Conservation (phyloP, 1,140 invertebrate genomes). For the Sesamia nonagrioides region DNA sequence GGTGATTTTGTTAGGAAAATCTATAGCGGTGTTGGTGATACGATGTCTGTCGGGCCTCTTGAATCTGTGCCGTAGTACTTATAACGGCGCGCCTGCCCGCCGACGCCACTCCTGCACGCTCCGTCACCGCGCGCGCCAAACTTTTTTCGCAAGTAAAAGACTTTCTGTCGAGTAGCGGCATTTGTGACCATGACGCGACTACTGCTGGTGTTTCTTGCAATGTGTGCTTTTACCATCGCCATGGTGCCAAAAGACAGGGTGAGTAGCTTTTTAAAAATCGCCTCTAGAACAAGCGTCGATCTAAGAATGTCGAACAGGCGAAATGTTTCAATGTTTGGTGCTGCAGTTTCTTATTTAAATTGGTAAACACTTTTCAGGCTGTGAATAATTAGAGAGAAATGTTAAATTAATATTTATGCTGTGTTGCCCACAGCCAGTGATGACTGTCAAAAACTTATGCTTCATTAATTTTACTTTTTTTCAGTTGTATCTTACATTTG, state of each 20-base stretch:
- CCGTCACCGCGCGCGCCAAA: slow-evolving; percentile 58
- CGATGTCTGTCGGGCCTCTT: slow-evolving; percentile 48
- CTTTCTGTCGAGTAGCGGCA: slow-evolving; percentile 48
- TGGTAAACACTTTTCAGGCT: background rate
- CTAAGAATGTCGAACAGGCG: background rate
- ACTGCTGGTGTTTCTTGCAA: slow-evolving; percentile 55
- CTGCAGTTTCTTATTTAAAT: background rate
- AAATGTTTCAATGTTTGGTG: slow-evolving; percentile 8
- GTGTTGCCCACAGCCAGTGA: background rate
- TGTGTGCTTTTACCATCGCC: slow-evolving; percentile 60
- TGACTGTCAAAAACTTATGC: background rate
- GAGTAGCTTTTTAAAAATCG: slow-evolving; percentile 53
- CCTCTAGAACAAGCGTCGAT: background rate
- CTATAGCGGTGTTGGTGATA: slow-evolving; percentile 27
- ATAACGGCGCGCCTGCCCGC: slow-evolving; percentile 60
- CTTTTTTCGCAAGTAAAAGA: slow-evolving; percentile 32
- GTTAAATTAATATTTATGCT: background rate
- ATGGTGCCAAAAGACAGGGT: slow-evolving; percentile 67
- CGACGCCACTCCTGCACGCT: slow-evolving; percentile 61
- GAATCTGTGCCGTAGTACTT: slow-evolving; percentile 57
- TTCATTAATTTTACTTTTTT: background rate
- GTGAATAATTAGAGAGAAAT: background rate
- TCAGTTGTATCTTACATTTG: no score
- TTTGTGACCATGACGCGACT: slow-evolving; percentile 60
- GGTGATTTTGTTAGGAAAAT: slow-evolving; percentile 46